Evolutionary conservation across 2,113 vertebrate species (phyloP), one percentile per base, ranked within the genome.

Genomic region (Cichladusa arquata): DNA sequence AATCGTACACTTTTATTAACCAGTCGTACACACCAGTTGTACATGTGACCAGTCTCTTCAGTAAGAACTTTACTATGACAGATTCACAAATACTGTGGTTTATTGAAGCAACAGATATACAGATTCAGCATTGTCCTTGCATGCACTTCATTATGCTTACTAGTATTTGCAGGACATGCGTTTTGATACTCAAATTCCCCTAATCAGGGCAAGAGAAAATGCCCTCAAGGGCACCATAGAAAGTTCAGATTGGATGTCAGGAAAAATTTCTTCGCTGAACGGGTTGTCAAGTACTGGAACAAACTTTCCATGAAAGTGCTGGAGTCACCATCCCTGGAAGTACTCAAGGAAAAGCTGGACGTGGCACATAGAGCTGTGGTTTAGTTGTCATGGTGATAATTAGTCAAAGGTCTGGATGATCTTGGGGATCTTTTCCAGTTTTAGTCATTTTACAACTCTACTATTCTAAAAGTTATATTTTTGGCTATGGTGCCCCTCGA

Each of bases 11-110:
- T 2, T 20, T 45, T 45, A 19, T 45, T 45, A 45, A 20, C 19
- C 44, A 19, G 5, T 45, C 3, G 44, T 45, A 45, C 44, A 45
- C 44, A 19, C 44, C 44, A 9, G 19, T 44, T 8, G 8, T 44
- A 44, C 44, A 45, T 16, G 9, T 45, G 20, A 45, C 18, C 31
- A 6, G 6, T 44, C 0, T 0, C 14, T 73, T 58, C 58, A 73
- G 15, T n/a, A 33, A 66, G 18, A 51, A 19, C 44, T 50, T 73
- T 16, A 8, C 23, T 24, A 14, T 45, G 36, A 29, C 26, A 51
- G 23, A 14, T 51, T 73, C 44, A 58, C 18, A 51, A 44, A 38
- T 38, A 44, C 12, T 28, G 15, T 11, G 8, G 23, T 51, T 58
- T 45, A 44, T 44, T 44, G 51, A n/a, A 66, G 33, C 23, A 45